A percentile compares a stretch with the other conserved stretches of the same genome.
Evolutionary conservation across 37 sponge, comb jelly and placozoan species (phyloP).

Genomic region (Beroe forskalii): DNA sequence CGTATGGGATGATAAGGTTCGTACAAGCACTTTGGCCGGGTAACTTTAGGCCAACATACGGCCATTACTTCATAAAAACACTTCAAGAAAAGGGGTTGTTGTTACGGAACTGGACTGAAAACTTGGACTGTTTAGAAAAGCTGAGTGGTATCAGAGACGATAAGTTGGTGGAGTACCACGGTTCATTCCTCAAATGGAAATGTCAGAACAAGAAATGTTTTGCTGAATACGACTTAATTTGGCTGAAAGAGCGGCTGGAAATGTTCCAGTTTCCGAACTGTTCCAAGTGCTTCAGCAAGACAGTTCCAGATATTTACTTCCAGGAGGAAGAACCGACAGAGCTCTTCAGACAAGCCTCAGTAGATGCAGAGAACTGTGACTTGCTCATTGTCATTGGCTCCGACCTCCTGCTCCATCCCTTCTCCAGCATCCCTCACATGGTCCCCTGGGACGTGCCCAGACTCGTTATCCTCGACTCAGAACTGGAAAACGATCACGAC

Average conservation of each 20-base stretch:
- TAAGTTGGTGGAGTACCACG: conserved; percentile 20
- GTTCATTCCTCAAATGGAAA: conserved; percentile 7
- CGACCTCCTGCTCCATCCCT: not conserved
- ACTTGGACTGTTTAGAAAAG: conserved; percentile 35
- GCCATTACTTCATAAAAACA: conserved; percentile 45
- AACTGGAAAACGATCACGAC: not conserved
- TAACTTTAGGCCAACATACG: conserved; percentile 12
- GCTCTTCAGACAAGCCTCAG: conserved; percentile 29
- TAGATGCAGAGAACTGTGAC: conserved; percentile 57
- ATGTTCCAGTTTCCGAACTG: conserved; percentile 56
- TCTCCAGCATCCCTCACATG: not conserved
- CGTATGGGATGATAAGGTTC: conserved; percentile 52
- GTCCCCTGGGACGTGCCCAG: conserved; percentile 60
- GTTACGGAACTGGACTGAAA: conserved; percentile 52
- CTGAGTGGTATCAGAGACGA: conserved; percentile 16
- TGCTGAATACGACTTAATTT: conserved; percentile 21
- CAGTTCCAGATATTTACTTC: not conserved
- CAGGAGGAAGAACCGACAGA: not conserved
- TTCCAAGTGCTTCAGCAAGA: conserved; percentile 17
- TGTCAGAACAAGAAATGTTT: conserved; percentile 10
- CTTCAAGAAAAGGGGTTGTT: conserved; percentile 62
- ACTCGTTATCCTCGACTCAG: conserved; percentile 15
- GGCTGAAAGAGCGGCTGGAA: conserved; percentile 44
- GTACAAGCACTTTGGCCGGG: conserved; percentile 44
- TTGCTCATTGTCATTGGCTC: conserved; percentile 60